These are phyloP conservation scores for Papilio xuthus DNA, from an alignment of 1,140 invertebrate species.

Conservation along the genomic window DNA sequence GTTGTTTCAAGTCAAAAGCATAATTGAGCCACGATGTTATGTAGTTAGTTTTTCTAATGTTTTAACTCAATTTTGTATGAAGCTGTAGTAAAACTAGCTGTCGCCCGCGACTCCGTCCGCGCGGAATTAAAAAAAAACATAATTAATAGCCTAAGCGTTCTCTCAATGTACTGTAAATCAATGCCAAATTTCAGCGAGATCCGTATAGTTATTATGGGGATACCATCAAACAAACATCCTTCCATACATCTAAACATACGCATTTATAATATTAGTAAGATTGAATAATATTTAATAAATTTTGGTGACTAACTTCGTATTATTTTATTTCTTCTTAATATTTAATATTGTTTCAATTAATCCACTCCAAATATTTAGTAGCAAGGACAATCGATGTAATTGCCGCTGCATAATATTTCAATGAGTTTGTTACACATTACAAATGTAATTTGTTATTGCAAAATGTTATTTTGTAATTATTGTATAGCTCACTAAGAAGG, in stretches of 20 bases:
- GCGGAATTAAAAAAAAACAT: too few relatives aligned
- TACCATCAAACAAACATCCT: too few relatives aligned
- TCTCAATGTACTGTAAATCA: too few relatives aligned
- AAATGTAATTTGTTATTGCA: slow-evolving; percentile 40
- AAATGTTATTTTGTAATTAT: slow-evolving; percentile 42
- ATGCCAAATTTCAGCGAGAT: too few relatives aligned
- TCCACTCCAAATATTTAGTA: slow-evolving; percentile 31
- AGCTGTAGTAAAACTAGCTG: too few relatives aligned
- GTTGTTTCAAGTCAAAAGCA: not conserved
- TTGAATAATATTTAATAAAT: not conserved
- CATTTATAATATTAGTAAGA: too few relatives aligned
- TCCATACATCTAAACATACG: too few relatives aligned
- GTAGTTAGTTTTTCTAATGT: not conserved
- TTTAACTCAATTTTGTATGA: not conserved
- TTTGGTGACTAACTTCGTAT: not conserved
- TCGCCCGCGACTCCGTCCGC: too few relatives aligned
- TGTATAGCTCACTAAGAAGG: slow-evolving; percentile 44
- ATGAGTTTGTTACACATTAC: slow-evolving; percentile 38
- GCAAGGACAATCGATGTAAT: slow-evolving; percentile 43
- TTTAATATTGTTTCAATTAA: not conserved
- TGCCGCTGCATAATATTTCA: slow-evolving; percentile 24
- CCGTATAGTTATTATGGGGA: too few relatives aligned
- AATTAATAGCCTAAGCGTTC: too few relatives aligned
- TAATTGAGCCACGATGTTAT: not conserved
- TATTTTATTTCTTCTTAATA: too few relatives aligned